Base-by-base conservation (phyloP, 2,113 vertebrate species). In the Donacobius atricapilla region DNA sequence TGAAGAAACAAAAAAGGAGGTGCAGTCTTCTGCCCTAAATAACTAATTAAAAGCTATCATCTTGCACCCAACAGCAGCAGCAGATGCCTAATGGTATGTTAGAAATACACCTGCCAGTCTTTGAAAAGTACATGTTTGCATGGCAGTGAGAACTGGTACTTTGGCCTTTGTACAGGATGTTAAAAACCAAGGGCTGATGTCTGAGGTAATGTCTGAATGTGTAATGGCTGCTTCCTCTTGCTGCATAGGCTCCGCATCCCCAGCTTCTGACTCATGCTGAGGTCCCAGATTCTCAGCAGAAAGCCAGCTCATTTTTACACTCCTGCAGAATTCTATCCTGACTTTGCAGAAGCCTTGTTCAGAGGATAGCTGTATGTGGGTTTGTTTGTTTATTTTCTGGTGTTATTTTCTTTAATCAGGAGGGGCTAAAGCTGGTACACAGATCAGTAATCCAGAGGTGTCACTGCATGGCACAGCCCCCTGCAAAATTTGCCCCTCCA, bases 251-350 rank as follows among this genome's bases (percentile, higher is more conserved):
- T 92, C 69, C 0, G 23, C 54, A 53, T 85, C 81, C 45, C 50
- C 64, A 33, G 68, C 56, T 51, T 85, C 83, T 96, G 96, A 96
- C 83, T 96, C 95, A 91, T 85, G 27, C 83, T 33, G 81, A 86
- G 61, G 80, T 72, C 39, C 51, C 79, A 78, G 60, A 17, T 90
- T 90, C 66, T 58, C 51, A 66, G 15, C 79, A 48, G 60, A 92
- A 93, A 94, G 48, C n/a, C 80, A 90, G 72, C 51, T 77, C 68
- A n/a, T 65, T 78, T 77, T 83, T 83, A n/a, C 22, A 33, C 61
- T 72, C 37, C 45, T 83, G 66, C 64, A 68, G 63, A 83, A 71
- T 60, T 51, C 23, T 20, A 64, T 37, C 48, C 51, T 57, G 76
- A 37, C 65, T 89, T 71, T 77, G 65, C 76, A 92, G 75, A 83